These are phyloP conservation scores for Byasa hedistus DNA, from an alignment of 2,888 invertebrate genomes.

Conservation along the genomic window DNA sequence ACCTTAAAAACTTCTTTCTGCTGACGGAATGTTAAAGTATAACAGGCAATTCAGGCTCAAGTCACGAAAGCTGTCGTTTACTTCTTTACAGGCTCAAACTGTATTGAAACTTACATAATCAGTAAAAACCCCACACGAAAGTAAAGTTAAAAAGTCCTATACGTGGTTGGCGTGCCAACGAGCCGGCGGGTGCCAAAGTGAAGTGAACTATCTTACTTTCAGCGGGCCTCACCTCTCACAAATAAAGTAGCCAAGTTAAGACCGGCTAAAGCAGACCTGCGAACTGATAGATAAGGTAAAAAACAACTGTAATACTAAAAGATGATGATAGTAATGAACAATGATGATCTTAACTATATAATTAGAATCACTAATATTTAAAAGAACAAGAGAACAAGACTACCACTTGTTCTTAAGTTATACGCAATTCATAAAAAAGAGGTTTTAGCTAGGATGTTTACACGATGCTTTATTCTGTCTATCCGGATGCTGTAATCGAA, in stretches of 20 bases:
- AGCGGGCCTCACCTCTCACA: constrained; percentile 63
- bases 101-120: constrained; percentile 38
- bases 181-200: constrained; percentile 42
- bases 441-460: too few relatives aligned
- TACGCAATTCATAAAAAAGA: too few relatives aligned
- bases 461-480: too few relatives aligned
- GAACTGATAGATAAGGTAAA: constrained; percentile 45
- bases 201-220: constrained; percentile 74
- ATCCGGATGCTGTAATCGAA: too few relatives aligned
- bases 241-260: constrained; percentile 67
- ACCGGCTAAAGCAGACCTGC: constrained; percentile 27
- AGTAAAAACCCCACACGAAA: constrained; percentile 43
- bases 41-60: constrained; percentile 19
- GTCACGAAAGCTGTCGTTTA: constrained; percentile 30
- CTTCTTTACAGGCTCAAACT: constrained; percentile 32
- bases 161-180: constrained; percentile 55
- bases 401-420: too few relatives aligned
- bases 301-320: background rate
- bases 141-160: constrained; percentile 57
- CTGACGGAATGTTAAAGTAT: background rate
- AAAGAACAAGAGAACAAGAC: too few relatives aligned
- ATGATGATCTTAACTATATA: too few relatives aligned
- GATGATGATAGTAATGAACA: too few relatives aligned
- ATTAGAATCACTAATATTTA: too few relatives aligned
- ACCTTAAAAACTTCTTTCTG: too few relatives aligned